Evolutionary conservation across 2,113 vertebrate genomes (phyloP).

Genomic region (Anolis sagrei): DNA sequence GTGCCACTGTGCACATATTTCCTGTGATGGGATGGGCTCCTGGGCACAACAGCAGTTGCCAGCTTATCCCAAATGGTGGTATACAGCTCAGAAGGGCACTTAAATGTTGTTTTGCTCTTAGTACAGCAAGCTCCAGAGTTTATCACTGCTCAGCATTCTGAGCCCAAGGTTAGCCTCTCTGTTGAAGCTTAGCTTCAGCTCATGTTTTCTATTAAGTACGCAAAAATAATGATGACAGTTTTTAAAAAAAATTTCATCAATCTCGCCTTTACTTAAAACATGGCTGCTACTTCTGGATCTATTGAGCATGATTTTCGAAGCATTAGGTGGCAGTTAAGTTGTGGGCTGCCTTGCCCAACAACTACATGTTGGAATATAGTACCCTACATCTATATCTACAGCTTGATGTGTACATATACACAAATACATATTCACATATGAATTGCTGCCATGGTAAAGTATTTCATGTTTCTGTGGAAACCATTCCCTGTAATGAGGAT

Average conservation of each 20-base stretch:
- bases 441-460: constrained; percentile 39
- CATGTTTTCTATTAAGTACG: background rate
- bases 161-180: too few species aligned
- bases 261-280: background rate
- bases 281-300: background rate
- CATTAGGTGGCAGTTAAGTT: background rate
- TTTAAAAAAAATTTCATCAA: too few species aligned
- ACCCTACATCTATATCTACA: background rate
- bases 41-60: too few species aligned
- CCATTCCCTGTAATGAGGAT: constrained; percentile 32
- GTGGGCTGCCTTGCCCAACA: background rate
- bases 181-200: too few species aligned
- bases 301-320: background rate
- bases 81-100: too few species aligned
- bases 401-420: background rate
- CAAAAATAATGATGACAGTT: background rate
- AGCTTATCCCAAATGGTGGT: too few species aligned
- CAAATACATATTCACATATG: background rate
- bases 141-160: too few species aligned
- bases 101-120: too few species aligned
- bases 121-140: too few species aligned
- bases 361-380: background rate
- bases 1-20: background rate
- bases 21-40: too few species aligned
- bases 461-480: constrained; percentile 24